Conservation (phyloP, 2,113 vertebrate genomes). For the Poecile atricapillus region DNA sequence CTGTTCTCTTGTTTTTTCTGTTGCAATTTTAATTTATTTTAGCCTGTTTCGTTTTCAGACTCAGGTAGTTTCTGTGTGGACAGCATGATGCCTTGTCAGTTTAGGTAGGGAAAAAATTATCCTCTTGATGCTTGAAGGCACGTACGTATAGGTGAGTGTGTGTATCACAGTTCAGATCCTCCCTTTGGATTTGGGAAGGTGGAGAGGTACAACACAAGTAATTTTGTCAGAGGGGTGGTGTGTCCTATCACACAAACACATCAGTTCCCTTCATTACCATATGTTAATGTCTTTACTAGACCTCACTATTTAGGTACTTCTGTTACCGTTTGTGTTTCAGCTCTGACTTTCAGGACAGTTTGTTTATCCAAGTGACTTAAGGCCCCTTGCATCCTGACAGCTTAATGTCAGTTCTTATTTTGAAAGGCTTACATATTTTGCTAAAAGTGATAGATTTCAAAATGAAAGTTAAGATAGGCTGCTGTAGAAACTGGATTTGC, state of each 20-base stretch:
- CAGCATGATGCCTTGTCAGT: not conserved
- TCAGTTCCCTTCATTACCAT: not conserved
- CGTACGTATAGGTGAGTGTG: fast-evolving
- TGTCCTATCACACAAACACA: not conserved
- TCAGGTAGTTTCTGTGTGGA: not conserved
- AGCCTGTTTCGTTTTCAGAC: not conserved
- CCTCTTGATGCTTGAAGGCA: not conserved
- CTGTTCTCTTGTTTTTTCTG: not conserved
- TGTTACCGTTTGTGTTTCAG: fast-evolving
- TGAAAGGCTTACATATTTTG: not conserved
- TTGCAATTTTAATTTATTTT: not conserved
- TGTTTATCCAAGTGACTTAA: not conserved
- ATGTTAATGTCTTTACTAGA: not conserved
- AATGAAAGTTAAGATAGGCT: not conserved
- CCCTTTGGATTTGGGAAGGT: not conserved
- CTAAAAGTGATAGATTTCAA: not conserved
- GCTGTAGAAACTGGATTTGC: not conserved
- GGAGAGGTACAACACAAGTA: not conserved
- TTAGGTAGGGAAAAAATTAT: not conserved
- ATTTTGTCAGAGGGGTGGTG: not conserved
- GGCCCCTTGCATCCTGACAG: not conserved
- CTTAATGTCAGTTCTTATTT: not conserved
- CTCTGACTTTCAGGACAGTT: not conserved
- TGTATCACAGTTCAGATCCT: not conserved
- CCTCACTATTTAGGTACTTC: not conserved